These are phyloP conservation scores for Colossoma macropomum DNA, from an alignment of 2,113 vertebrate species.

Conservation along the genomic window DNA sequence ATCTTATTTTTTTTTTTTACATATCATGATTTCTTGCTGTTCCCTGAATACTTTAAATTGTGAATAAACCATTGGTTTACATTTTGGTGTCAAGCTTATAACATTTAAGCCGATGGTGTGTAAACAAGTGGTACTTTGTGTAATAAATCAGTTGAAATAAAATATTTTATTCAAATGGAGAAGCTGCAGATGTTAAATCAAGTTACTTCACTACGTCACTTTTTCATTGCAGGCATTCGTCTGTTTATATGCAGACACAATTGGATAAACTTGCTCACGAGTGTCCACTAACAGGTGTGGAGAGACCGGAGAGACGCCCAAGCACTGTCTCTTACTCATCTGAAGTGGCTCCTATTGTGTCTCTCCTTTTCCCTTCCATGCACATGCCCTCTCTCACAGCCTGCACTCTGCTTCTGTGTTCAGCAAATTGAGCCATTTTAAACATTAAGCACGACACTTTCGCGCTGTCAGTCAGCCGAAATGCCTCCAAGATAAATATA, in stretches of 20 bases:
- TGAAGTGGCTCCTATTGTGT: conserved; percentile 72
- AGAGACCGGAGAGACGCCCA: conserved; percentile 69
- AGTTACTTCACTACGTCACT: no score
- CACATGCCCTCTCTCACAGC: conserved; percentile 43
- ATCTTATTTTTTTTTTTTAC: no score
- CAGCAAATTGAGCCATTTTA: conserved; percentile 74
- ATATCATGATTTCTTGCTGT: no score
- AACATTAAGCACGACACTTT: conserved; percentile 50
- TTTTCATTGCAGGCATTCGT: neutral
- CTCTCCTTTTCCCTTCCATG: conserved; percentile 41
- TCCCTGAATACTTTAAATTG: no score
- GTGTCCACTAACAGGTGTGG: conserved; percentile 51
- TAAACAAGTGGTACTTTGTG: no score
- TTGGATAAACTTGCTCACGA: conserved; percentile 13
- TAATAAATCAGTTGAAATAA: no score
- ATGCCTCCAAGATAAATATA: neutral
- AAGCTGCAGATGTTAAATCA: no score
- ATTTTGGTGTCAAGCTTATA: no score
- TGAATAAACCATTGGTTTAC: no score
- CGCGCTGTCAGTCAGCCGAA: conserved; percentile 63
- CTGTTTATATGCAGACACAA: neutral
- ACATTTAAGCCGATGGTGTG: no score
- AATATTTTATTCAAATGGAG: no score
- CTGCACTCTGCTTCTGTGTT: conserved; percentile 60
- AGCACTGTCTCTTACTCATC: conserved; percentile 69